phyloP scores from a whole-genome alignment of 2,797 vertebrate genomes.

The Lutjanus campechanus region DNA sequence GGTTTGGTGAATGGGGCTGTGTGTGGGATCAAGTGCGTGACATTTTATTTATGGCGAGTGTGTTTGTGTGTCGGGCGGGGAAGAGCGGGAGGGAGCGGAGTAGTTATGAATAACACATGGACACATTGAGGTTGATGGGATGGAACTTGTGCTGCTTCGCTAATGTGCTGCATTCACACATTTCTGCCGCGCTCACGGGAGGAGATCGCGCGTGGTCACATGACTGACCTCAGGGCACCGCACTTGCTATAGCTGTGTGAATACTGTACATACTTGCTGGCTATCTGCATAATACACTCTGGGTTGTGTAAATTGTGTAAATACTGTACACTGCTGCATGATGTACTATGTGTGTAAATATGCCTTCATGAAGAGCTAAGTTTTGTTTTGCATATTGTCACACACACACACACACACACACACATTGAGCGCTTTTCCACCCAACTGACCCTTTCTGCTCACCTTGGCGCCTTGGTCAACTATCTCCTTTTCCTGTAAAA shows the following conservation, averaged over 20 bases:
- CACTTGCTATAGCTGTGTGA: constrained; percentile 17
- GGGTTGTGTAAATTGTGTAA: neutral
- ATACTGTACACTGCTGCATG: constrained; percentile 5
- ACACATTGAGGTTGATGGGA: constrained; percentile 69
- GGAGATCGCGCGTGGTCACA: constrained; percentile 53
- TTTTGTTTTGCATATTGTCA: too few species aligned
- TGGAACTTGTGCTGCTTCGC: constrained; percentile 38
- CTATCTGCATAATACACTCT: neutral
- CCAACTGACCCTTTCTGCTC: too few species aligned
- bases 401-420: too few species aligned
- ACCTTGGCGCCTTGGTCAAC: too few species aligned
- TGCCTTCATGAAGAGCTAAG: neutral
- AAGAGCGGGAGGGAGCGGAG: constrained; percentile 18
- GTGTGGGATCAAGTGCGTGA: constrained; percentile 42
- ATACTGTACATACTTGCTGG: constrained; percentile 2
- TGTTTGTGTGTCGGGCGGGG: constrained; percentile 54
- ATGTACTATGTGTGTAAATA: constrained; percentile 1
- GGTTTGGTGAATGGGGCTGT: constrained; percentile 14
- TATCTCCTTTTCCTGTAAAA: too few species aligned
- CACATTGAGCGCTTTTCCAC: too few species aligned
- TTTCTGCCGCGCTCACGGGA: constrained; percentile 57
- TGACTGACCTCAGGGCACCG: constrained; percentile 47
- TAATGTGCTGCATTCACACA: constrained; percentile 72
- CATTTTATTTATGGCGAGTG: constrained; percentile 53
- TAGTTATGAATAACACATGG: constrained; percentile 61